Conservation (phyloP, 2,113 vertebrate genomes). For the Psammodynastes pulverulentus region DNA sequence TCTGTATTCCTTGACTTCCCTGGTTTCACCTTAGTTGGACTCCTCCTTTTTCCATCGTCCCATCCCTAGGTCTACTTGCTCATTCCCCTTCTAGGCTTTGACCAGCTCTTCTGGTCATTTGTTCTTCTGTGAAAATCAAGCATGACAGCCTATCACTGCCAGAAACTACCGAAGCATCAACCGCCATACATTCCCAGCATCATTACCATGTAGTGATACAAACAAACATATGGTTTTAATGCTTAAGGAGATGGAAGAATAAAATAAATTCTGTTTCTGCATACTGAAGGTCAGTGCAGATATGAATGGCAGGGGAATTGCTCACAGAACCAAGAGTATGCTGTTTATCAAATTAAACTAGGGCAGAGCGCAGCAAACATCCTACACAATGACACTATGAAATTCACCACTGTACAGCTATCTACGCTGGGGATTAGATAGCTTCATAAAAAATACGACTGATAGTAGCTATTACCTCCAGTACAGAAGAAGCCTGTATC, state of each 20-base stretch:
- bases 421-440: neutral
- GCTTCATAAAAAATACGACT: neutral
- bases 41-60: neutral
- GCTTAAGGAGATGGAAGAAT: neutral
- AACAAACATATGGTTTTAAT: neutral
- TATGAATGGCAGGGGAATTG: neutral
- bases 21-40: neutral
- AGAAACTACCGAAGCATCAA: neutral
- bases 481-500: neutral
- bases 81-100: neutral
- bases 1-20: no score
- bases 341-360: neutral
- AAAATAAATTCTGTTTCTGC: neutral
- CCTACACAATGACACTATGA: neutral
- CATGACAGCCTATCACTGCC: neutral
- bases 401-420: neutral
- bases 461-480: neutral
- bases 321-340: neutral
- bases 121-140: neutral
- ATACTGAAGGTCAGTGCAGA: neutral
- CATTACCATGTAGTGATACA: neutral
- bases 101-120: neutral
- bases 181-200: neutral
- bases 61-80: neutral
- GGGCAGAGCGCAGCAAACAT: neutral